Evolutionary conservation across 37 sponge, comb jelly and placozoan genomes (phyloP).

Genomic region (Cladorhizidae sp.): DNA sequence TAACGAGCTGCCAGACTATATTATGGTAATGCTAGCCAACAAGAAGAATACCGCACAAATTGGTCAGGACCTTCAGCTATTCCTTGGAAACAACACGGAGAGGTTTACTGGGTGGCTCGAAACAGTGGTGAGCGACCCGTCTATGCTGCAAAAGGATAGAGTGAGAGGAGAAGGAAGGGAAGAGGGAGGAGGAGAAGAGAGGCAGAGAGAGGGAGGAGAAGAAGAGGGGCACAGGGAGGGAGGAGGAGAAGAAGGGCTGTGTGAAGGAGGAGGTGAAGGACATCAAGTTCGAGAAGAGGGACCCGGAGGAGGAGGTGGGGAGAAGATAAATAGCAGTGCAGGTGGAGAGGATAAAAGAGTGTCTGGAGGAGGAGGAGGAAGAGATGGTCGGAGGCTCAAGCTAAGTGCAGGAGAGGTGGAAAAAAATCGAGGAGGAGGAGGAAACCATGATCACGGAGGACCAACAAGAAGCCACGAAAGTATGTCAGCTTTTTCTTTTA

Average conservation of each 20-base stretch:
- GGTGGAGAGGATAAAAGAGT: background rate
- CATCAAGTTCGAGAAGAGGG: background rate
- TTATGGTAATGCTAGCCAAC: constrained; percentile 87
- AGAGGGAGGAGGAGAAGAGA: background rate
- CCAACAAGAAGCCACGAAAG: too few relatives aligned
- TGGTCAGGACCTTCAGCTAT: constrained; percentile 70
- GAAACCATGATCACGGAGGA: too few relatives aligned
- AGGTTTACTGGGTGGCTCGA: constrained; percentile 72
- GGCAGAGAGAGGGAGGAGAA: background rate
- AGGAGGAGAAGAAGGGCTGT: background rate
- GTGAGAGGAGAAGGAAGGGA: background rate
- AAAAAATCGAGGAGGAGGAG: too few relatives aligned
- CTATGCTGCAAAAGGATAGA: background rate
- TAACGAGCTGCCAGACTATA: constrained; percentile 85
- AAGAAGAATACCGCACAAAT: constrained; percentile 65
- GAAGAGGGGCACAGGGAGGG: background rate
- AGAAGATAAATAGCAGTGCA: background rate
- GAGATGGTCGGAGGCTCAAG: too few relatives aligned
- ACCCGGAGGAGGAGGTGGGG: constrained; percentile 1
- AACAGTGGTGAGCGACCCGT: background rate
- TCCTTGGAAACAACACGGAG: constrained; percentile 75
- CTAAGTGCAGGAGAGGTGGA: too few relatives aligned
- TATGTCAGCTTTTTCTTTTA: too few relatives aligned
- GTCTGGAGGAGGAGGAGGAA: too few relatives aligned
- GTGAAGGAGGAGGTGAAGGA: constrained; percentile 3